Conservation (phyloP, 2,113 vertebrate genomes). For the Amazona guildingii region DNA sequence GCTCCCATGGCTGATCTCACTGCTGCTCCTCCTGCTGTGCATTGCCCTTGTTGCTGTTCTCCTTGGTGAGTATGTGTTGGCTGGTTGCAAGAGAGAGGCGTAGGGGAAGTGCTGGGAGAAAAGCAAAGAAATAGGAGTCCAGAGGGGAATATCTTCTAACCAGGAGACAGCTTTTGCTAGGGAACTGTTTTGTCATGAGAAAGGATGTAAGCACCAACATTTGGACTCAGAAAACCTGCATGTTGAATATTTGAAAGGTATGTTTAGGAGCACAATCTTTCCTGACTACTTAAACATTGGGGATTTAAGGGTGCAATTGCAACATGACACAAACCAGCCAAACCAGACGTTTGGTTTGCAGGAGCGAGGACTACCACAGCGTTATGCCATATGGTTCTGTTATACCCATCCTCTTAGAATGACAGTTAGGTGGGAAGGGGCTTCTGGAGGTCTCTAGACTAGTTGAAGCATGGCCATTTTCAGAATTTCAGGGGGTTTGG, state of each 20-base stretch:
- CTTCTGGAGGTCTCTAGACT: neutral
- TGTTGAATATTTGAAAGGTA: neutral
- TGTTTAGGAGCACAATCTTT: neutral
- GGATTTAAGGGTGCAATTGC: neutral
- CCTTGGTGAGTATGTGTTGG: conserved; percentile 18
- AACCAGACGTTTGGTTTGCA: neutral
- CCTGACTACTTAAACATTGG: neutral
- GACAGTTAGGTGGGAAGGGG: neutral
- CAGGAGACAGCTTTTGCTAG: neutral
- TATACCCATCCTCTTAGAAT: neutral
- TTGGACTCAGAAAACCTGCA: neutral
- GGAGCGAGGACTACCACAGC: neutral
- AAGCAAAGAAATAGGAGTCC: neutral
- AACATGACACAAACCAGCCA: neutral
- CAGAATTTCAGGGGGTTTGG: neutral
- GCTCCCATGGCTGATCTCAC: conserved; percentile 33
- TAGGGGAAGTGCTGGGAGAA: neutral
- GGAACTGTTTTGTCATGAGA: neutral
- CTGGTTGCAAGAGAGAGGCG: neutral
- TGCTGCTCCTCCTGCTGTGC: conserved; percentile 29
- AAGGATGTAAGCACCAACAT: neutral
- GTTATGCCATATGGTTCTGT: neutral
- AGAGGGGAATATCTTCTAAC: neutral
- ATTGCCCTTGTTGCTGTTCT: neutral
- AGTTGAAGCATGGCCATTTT: neutral